A percentile compares a stretch with the other conserved stretches of the same genome.
phyloP scores from a whole-genome alignment of 2,888 invertebrate genomes.

The Megalurothrips usitatus region DNA sequence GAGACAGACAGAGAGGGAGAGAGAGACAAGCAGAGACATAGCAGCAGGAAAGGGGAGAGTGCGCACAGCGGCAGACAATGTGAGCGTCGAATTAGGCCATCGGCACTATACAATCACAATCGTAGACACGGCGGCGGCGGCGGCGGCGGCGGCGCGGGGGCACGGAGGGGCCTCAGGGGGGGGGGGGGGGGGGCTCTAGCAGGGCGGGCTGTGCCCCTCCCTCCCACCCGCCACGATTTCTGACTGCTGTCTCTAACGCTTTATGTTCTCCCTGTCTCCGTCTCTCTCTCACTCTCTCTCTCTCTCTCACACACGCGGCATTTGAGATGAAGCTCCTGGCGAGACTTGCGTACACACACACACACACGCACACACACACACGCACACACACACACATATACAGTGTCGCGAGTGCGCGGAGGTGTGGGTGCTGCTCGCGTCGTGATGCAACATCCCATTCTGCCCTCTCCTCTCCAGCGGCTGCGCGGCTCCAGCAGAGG shows the following conservation, averaged over 20 bases:
- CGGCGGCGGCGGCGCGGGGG: background rate
- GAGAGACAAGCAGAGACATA: too few relatives aligned
- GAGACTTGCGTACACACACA: background rate
- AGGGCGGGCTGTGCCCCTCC: too few relatives aligned
- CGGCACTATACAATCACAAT: constrained; percentile 2
- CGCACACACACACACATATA: background rate
- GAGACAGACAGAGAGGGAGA: too few relatives aligned
- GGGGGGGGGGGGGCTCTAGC: too few relatives aligned
- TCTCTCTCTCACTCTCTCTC: background rate
- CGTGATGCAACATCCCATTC: background rate
- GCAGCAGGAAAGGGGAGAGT: too few relatives aligned
- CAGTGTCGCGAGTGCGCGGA: background rate
- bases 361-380: background rate
- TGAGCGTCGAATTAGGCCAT: background rate
- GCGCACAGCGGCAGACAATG: background rate
- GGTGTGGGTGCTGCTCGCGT: background rate
- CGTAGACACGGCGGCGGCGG: background rate
- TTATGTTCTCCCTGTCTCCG: background rate
- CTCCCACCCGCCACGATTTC: too few relatives aligned
- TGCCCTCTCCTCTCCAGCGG: background rate
- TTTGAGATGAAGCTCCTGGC: too few relatives aligned
- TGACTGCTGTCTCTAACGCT: too few relatives aligned
- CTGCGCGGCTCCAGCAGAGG: too few relatives aligned
- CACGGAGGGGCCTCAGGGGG: background rate
- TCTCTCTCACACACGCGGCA: background rate